Percentiles rank a stretch among this genome's conserved stretches.
Evolutionary conservation across 2,797 vertebrate species (phyloP).

Genomic region (Notolepis coatsorum): DNA sequence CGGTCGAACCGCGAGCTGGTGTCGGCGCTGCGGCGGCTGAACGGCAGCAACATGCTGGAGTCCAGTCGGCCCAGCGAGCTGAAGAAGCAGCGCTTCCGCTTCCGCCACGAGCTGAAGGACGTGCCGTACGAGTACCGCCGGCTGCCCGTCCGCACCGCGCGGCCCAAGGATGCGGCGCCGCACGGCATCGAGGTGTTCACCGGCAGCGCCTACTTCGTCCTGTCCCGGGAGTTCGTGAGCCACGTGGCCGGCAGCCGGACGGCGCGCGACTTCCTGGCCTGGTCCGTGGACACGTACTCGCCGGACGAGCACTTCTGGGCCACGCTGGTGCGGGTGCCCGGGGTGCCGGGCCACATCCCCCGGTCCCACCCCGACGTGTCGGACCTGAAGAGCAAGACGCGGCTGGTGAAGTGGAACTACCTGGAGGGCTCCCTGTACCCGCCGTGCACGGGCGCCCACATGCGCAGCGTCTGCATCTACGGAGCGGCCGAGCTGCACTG

Average conservation of each 20-base stretch:
- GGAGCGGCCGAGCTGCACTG: constrained; percentile 91
- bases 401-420: constrained; percentile 95
- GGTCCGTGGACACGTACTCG: constrained; percentile 92
- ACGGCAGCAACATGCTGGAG: constrained; percentile 91
- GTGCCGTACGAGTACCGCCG: constrained; percentile 83
- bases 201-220: constrained; percentile 93
- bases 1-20: constrained; percentile 89
- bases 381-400: constrained; percentile 91
- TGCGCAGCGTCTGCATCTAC: constrained; percentile 92
- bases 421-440: constrained; percentile 89
- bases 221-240: constrained; percentile 84
- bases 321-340: constrained; percentile 86
- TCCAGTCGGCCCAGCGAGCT: constrained; percentile 82
- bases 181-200: constrained; percentile 88
- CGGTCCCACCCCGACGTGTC: constrained; percentile 84
- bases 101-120: constrained; percentile 83
- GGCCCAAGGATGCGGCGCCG: constrained; percentile 82
- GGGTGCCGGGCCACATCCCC: constrained; percentile 85
- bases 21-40: constrained; percentile 83
- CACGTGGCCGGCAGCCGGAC: constrained; percentile 78
- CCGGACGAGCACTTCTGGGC: constrained; percentile 97
- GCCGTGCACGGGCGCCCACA: constrained; percentile 88
- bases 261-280: constrained; percentile 87
- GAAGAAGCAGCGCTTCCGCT: constrained; percentile 89
- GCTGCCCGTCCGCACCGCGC: constrained; percentile 83